These are phyloP conservation scores for Drosophila tripunctata DNA, from an alignment of 2,888 invertebrate genomes.

Conservation along the genomic window DNA sequence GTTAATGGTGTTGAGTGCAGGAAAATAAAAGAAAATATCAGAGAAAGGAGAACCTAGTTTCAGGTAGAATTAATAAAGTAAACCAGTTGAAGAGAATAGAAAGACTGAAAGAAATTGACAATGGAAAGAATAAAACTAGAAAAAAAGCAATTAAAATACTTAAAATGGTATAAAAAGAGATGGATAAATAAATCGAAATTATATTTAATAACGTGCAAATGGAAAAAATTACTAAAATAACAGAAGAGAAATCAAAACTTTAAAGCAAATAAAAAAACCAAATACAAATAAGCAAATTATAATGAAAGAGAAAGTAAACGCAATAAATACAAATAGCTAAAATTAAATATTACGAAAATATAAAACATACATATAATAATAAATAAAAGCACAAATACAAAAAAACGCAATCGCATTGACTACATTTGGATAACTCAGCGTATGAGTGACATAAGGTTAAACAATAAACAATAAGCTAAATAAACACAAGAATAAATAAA, in stretches of 20 bases:
- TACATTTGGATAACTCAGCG: background rate
- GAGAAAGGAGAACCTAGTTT: background rate
- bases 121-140: background rate
- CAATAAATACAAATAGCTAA: too few species aligned
- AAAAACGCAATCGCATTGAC: background rate
- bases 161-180: too few species aligned
- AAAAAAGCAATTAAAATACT: too few species aligned
- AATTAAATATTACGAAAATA: too few species aligned
- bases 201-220: too few species aligned
- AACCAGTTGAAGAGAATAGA: background rate
- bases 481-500: background rate
- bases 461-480: background rate
- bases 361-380: background rate
- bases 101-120: background rate
- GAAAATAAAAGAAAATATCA: conserved; percentile 2
- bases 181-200: too few species aligned
- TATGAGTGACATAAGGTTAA: background rate
- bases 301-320: too few species aligned
- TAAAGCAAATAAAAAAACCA: too few species aligned
- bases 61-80: background rate
- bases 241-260: too few species aligned
- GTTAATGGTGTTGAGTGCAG: background rate
- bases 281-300: too few species aligned
- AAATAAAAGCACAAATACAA: too few species aligned
- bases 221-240: too few species aligned